A percentile compares a stretch with the other conserved stretches of the same genome.
These are phyloP conservation scores for Typhlomys cinereus DNA, from an alignment of 2,113 vertebrate genomes.

Conservation along the genomic window DNA sequence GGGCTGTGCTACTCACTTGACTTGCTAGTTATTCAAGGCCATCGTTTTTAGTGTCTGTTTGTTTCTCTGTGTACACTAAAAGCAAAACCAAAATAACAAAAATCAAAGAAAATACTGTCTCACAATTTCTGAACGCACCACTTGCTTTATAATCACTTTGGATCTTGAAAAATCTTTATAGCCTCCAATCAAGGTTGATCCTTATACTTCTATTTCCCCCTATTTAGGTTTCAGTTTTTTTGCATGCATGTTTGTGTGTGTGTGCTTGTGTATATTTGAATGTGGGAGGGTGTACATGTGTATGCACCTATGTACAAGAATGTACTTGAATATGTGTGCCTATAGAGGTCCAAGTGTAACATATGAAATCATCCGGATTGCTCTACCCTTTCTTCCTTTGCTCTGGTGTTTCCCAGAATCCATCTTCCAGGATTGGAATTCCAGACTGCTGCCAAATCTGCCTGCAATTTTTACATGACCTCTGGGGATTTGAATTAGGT, in stretches of 20 bases:
- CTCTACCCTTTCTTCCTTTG: no score
- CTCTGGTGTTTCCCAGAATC: no score
- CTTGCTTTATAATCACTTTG: background rate
- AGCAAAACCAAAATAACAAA: background rate
- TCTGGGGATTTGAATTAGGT: no score
- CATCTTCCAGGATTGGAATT: no score
- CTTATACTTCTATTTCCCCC: background rate
- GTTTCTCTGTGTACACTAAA: background rate
- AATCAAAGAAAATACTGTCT: background rate
- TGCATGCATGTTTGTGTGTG: background rate
- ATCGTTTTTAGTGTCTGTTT: background rate
- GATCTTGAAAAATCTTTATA: background rate
- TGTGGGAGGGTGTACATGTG: background rate
- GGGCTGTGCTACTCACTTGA: background rate
- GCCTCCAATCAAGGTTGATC: background rate
- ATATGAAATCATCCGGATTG: no score
- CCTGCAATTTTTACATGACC: no score
- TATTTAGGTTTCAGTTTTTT: background rate
- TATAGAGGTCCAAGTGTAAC: no score
- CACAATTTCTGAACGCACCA: background rate
- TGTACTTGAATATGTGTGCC: no score
- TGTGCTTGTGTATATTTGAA: background rate
- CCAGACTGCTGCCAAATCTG: no score
- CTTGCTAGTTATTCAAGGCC: background rate
- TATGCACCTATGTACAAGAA: no score